Evolutionary conservation across 2,113 vertebrate species (phyloP).

Genomic region (Colius striatus): DNA sequence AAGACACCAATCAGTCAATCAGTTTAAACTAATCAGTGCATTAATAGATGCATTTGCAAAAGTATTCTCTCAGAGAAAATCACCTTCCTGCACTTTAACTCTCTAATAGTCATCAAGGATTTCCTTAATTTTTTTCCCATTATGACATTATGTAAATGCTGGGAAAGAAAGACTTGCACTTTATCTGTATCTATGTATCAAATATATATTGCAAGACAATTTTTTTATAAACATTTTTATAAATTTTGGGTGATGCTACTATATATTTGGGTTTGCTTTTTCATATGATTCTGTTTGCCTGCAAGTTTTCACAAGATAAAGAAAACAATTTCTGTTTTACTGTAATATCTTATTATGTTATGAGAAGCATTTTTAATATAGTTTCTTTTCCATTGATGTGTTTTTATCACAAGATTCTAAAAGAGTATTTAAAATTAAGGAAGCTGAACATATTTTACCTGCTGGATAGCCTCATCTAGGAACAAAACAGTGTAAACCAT

Average conservation of each 20-base stretch:
- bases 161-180: background rate
- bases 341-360: background rate
- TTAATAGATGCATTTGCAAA: background rate
- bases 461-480: background rate
- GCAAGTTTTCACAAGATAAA: background rate
- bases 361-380: background rate
- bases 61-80: background rate
- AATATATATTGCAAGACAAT: background rate
- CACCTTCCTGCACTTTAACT: background rate
- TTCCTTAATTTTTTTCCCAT: background rate
- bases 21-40: background rate
- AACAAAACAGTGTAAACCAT: background rate
- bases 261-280: background rate
- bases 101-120: background rate
- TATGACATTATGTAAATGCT: background rate
- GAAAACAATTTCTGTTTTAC: background rate
- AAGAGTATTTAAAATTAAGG: background rate
- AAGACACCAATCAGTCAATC: background rate
- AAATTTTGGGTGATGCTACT: background rate
- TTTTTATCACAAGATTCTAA: background rate
- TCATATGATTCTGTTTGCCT: background rate
- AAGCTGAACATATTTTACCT: background rate
- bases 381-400: background rate
- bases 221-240: background rate
- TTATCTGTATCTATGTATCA: background rate